Percentiles rank a stretch among this genome's conserved stretches.
phyloP scores from a whole-genome alignment of 2,888 invertebrate genomes.

The Megalurothrips usitatus region DNA sequence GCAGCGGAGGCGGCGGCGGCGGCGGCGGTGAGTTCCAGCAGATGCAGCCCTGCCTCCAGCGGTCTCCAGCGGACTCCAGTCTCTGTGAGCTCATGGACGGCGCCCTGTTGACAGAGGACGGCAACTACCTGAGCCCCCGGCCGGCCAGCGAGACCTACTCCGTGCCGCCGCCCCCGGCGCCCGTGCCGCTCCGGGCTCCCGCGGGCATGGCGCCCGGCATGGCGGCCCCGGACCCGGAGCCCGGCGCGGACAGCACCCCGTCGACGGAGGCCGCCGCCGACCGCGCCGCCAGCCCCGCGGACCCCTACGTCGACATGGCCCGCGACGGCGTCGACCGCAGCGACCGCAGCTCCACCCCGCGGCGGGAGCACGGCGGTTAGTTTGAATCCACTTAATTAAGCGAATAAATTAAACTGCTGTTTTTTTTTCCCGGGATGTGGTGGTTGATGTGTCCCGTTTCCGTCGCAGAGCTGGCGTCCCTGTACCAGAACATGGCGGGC shows the following conservation, averaged over 20 bases:
- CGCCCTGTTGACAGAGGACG: constrained; percentile 37
- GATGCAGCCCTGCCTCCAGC: neutral
- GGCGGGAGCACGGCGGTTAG: too few species aligned
- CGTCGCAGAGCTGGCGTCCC: constrained; percentile 29
- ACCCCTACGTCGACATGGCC: constrained; percentile 41
- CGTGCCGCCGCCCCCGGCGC: constrained; percentile 51
- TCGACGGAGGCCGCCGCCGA: constrained; percentile 32
- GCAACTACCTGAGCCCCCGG: constrained; percentile 49
- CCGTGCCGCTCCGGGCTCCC: constrained; percentile 47
- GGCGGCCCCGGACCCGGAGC: too few species aligned
- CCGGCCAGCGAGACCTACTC: constrained; percentile 50
- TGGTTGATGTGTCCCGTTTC: constrained; percentile 2
- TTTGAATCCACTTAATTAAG: too few species aligned
- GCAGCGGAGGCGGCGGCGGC: neutral
- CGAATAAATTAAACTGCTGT: too few species aligned
- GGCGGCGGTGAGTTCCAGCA: neutral
- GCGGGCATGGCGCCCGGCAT: constrained; percentile 33
- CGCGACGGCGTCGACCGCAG: too few species aligned
- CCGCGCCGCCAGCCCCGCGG: constrained; percentile 32
- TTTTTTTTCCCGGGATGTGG: too few species aligned
- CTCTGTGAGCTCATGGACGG: neutral
- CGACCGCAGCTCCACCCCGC: too few species aligned
- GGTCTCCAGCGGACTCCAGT: neutral
- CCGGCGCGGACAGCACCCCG: constrained; percentile 30
- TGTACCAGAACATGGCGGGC: constrained; percentile 4